These are phyloP conservation scores for Temnothorax unifasciatus DNA, from an alignment of 2,888 invertebrate species.

Conservation along the genomic window DNA sequence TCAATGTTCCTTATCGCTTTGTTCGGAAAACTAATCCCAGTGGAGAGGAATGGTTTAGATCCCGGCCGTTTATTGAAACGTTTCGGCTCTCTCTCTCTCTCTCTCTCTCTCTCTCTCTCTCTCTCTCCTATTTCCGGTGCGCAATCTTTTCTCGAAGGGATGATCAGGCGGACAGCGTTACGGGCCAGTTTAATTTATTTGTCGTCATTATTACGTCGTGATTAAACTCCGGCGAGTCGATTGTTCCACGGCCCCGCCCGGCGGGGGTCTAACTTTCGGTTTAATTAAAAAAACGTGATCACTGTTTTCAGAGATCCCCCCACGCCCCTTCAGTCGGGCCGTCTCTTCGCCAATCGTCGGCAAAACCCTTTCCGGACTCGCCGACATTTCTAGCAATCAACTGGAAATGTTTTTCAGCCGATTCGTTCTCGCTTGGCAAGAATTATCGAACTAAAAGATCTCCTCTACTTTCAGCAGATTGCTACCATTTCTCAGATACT, in stretches of 20 bases:
- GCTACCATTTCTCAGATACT: slow-evolving; percentile 10
- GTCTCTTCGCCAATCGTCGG: slow-evolving; percentile 46
- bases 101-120: slow-evolving; percentile 42
- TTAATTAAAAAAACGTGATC: slow-evolving; percentile 80
- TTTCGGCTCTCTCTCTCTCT: slow-evolving; percentile 54
- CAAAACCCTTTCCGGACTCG: slow-evolving; percentile 62
- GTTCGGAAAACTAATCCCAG: slow-evolving; percentile 25
- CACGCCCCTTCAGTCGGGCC: slow-evolving; percentile 10
- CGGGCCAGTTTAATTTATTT: slow-evolving; percentile 78
- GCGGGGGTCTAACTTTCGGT: slow-evolving; percentile 73
- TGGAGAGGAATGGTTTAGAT: slow-evolving; percentile 37
- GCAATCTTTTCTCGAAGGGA: slow-evolving; percentile 70
- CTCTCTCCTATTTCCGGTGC: slow-evolving; percentile 62
- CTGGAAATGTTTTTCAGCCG: slow-evolving; percentile 68
- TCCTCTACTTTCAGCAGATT: slow-evolving; percentile 31
- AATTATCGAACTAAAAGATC: slow-evolving; percentile 57
- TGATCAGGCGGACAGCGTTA: slow-evolving; percentile 68
- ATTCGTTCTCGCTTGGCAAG: slow-evolving; percentile 64
- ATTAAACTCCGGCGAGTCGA: slow-evolving; percentile 71
- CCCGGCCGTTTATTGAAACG: slow-evolving; percentile 67
- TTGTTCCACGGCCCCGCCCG: slow-evolving; percentile 32
- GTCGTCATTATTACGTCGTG: slow-evolving; percentile 78
- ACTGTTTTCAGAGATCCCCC: slow-evolving; percentile 70
- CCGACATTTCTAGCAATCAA: slow-evolving; percentile 72
- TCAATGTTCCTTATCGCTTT: slow-evolving; percentile 25